Conservation (phyloP, 2,797 vertebrate genomes). For the Megaceryle alcyon region DNA sequence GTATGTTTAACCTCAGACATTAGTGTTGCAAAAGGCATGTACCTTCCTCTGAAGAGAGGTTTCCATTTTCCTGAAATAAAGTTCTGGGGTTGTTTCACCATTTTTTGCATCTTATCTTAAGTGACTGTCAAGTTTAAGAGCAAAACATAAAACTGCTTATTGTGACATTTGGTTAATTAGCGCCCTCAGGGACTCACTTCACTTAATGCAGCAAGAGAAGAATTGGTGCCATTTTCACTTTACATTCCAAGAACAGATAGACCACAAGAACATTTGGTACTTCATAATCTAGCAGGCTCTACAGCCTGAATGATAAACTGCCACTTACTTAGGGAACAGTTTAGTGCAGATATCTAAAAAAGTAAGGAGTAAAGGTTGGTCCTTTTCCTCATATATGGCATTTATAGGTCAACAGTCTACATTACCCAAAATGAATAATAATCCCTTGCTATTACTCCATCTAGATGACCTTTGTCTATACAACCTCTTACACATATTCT, state of each 20-base stretch:
- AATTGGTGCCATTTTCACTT: slow-evolving; percentile 48
- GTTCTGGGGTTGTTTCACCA: neutral
- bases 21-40: neutral
- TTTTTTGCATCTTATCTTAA: neutral
- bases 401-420: neutral
- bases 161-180: slow-evolving; percentile 62
- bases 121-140: neutral
- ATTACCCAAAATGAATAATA: neutral
- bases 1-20: neutral
- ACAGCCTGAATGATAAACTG: neutral
- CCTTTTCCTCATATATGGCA: neutral
- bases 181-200: neutral
- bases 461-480: neutral
- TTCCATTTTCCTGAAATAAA: neutral
- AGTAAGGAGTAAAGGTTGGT: neutral
- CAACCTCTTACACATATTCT: neutral
- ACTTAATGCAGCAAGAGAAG: neutral
- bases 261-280: slow-evolving; percentile 19
- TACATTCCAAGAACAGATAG: slow-evolving; percentile 8
- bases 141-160: slow-evolving; percentile 36
- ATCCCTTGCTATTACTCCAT: neutral
- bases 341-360: neutral
- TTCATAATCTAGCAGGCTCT: neutral
- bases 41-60: neutral
- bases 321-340: neutral